Percentiles rank a stretch among this genome's conserved stretches.
These are phyloP conservation scores for Encarsia formosa DNA, from an alignment of 2,888 invertebrate genomes.

Conservation along the genomic window DNA sequence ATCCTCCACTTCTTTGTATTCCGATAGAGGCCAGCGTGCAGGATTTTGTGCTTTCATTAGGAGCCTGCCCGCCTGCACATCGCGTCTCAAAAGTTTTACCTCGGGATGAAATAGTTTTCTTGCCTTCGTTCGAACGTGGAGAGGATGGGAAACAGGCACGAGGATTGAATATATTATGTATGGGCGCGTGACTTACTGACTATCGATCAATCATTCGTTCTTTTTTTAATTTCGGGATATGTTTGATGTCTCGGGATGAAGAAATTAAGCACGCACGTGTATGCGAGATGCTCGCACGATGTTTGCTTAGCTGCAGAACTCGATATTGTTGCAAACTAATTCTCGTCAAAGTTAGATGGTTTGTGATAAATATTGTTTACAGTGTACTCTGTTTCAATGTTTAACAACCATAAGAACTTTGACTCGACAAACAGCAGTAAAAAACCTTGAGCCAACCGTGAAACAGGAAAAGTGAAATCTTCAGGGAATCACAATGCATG, in stretches of 20 bases:
- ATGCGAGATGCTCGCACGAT: too few species aligned
- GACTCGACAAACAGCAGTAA: too few species aligned
- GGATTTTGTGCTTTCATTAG: constrained; percentile 23
- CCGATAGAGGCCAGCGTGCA: background rate
- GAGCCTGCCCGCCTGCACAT: constrained; percentile 2
- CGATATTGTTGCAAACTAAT: too few species aligned
- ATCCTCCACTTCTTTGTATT: constrained; percentile 19
- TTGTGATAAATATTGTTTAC: too few species aligned
- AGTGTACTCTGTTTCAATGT: too few species aligned
- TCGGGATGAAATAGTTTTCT: constrained; percentile 26
- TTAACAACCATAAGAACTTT: too few species aligned
- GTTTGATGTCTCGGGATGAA: too few species aligned
- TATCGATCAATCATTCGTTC: constrained; percentile 5
- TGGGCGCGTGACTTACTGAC: background rate
- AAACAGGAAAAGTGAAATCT: background rate
- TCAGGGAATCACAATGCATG: too few species aligned
- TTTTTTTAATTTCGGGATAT: too few species aligned
- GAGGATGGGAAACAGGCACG: constrained; percentile 5
- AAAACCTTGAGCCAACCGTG: background rate
- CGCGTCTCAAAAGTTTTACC: constrained; percentile 23
- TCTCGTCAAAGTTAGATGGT: background rate
- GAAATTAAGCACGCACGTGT: background rate
- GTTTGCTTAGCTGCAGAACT: too few species aligned
- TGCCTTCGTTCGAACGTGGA: background rate
- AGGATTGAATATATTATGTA: constrained; percentile 23